Percentiles rank a stretch among this genome's conserved stretches.
phyloP scores from a whole-genome alignment of 2,888 invertebrate species.

The Tachina fera region DNA sequence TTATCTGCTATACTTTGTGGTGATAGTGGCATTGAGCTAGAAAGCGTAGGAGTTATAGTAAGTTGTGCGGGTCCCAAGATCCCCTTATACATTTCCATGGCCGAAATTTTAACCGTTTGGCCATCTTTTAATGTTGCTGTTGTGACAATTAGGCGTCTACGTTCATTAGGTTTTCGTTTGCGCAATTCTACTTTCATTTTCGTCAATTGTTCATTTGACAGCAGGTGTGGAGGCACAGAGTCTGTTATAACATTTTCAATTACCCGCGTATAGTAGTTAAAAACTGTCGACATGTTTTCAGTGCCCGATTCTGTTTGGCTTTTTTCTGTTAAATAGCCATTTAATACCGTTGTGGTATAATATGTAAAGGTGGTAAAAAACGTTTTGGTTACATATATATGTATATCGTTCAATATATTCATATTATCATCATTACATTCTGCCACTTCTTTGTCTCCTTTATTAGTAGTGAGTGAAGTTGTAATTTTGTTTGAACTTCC shows the following conservation, averaged over 20 bases:
- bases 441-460: not conserved
- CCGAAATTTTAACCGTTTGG: slow-evolving; percentile 84
- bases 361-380: slow-evolving; percentile 94
- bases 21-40: not conserved
- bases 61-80: not conserved
- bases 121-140: slow-evolving; percentile 84
- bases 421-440: not conserved
- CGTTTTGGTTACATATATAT: slow-evolving; percentile 93
- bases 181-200: slow-evolving; percentile 74
- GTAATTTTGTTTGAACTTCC: not conserved
- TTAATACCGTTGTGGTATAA: slow-evolving; percentile 89
- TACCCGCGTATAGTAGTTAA: slow-evolving; percentile 87
- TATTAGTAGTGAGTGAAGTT: not conserved
- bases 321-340: slow-evolving; percentile 75
- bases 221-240: slow-evolving; percentile 83
- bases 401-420: slow-evolving; percentile 77
- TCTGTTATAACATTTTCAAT: slow-evolving; percentile 88
- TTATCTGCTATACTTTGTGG: not conserved
- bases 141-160: slow-evolving; percentile 78
- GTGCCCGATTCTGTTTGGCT: slow-evolving; percentile 72
- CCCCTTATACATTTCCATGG: slow-evolving; percentile 79
- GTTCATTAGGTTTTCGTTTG: slow-evolving; percentile 72
- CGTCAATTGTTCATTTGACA: slow-evolving; percentile 74
- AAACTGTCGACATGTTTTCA: slow-evolving; percentile 77
- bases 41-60: not conserved